Evolutionary conservation across 1,140 invertebrate species (phyloP), one percentile per base, ranked within the genome.

Genomic region (Aethina tumida): DNA sequence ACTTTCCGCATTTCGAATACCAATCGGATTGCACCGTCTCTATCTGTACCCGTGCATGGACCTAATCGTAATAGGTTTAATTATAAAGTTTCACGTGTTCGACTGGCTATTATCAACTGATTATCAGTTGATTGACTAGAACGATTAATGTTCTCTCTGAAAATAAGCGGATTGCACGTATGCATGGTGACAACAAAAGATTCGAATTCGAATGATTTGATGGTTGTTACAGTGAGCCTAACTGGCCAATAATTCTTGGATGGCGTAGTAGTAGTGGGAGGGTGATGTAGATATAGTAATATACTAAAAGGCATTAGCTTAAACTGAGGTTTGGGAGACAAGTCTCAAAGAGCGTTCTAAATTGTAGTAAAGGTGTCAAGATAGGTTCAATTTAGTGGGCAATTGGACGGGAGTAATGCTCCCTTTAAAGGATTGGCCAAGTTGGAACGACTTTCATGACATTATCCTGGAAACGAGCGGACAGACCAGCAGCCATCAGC

Each of bases 351-450:
- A 49, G 35, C 39, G 39, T 39, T 35, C 41, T 48, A 47, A 43
- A 51, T 45, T 41, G 47, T 50, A 50, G 50, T 53, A 54, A 55
- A 60, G 56, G 58, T 60, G 58, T 58, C 58, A 59, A 60, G 58
- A 60, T 60, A 60, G 58, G 40, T 51, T 47, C 55, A 59, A 60
- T 60, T 60, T 60, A 60, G 49, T 54, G 56, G 53, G 52, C 58
- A 55, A 59, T 60, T 58, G 54, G 50, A 59, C 53, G 51, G 53
- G 53, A 57, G 56, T 60, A 60, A 60, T 54, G 56, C 50, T 50
- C 48, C 53, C 53, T 56, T 55, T 53, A 60, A 58, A 60, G 56
- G 58, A 58, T 57, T 53, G 57, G 52, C 50, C 51, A 48, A 53
- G 20, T 58, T 52, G 47, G 40, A 50, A 52, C 50, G 55, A 53